phyloP scores from a whole-genome alignment of 2,888 invertebrate species.

The Troides oblongomaculatus region DNA sequence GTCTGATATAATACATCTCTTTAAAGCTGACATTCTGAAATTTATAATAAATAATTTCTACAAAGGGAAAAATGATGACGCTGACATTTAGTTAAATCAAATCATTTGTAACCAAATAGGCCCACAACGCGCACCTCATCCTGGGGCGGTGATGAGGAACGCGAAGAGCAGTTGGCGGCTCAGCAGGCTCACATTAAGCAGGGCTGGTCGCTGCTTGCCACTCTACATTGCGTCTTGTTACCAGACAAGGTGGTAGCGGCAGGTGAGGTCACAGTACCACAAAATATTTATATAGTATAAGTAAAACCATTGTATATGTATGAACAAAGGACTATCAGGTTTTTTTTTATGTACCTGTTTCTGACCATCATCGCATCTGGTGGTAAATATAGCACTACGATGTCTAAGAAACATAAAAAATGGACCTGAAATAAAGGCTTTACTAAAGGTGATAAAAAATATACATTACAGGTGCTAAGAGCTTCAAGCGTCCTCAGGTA shows the following conservation, averaged over 20 bases:
- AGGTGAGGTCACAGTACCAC: conserved; percentile 42
- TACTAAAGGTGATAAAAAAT: too few species aligned
- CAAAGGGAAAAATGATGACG: too few species aligned
- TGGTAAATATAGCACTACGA: too few species aligned
- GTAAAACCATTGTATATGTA: too few species aligned
- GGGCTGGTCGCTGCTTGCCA: conserved; percentile 97
- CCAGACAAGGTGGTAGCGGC: conserved; percentile 92
- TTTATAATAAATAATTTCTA: too few species aligned
- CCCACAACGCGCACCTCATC: conserved; percentile 82
- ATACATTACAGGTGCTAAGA: conserved; percentile 81
- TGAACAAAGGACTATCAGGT: too few species aligned
- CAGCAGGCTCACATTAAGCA: conserved; percentile 97
- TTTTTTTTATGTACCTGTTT: too few species aligned
- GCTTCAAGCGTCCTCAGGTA: conserved; percentile 96
- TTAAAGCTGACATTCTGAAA: neutral
- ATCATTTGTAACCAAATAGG: conserved; percentile 50
- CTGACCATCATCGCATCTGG: too few species aligned
- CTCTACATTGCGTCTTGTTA: conserved; percentile 96
- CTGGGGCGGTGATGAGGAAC: conserved; percentile 89
- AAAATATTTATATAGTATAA: neutral
- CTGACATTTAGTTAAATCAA: too few species aligned
- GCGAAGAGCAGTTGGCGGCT: conserved; percentile 90
- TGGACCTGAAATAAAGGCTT: too few species aligned
- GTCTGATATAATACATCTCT: conserved; percentile 46
- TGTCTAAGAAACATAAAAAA: too few species aligned